Base-by-base conservation (phyloP, 2,888 invertebrate species). In the Onchidella celtica region DNA sequence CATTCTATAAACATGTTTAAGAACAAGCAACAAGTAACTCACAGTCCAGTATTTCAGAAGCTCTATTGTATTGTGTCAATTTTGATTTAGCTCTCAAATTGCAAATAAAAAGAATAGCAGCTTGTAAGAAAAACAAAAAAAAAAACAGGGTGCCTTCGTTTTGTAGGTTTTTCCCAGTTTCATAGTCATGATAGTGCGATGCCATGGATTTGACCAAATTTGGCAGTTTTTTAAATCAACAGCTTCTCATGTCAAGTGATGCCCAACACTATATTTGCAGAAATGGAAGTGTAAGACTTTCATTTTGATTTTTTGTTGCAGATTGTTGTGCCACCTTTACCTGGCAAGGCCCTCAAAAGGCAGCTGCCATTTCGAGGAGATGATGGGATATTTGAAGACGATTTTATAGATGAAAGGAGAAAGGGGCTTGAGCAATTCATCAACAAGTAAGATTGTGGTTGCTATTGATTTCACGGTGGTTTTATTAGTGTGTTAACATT, bases 341-440 rank as follows among this genome's bases (percentile, higher is more conserved):
- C 99, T 2, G 98, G 99, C 27, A 99, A 99, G 95, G 99, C 99
- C 9, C 96, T 98, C 96, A 99, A 99, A 94, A 95, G 99, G 92
- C 99, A 99, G 94, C 95, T 99, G 94, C 99, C 99, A 29, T 99
- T 99, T 94, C 95, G 99, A 86, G 97, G 97, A 21, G 99, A 99
- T 92, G 99, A 99, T 94, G 99, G 99, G 78, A 98, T 99, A 91
- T 99, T 98, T 94, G 99, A 99, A 94, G 99, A 99, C 92, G 98
- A 98, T 92, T 99, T 99, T 93, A 99, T 99, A 92, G 99, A 99
- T 94, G 99, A 99, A 89, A 96, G 99, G 91, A 96, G 99, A 94
- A 99, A 99, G 95, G 98, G 95, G 68, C 95, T 99, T 91, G 99
- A 99, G 95, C 95, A 96, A 92, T 99, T 99, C 94, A 97, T 99